Evolutionary conservation across 2,888 invertebrate species (phyloP), one percentile per base, ranked within the genome.

Genomic region (Seladonia tumulorum): DNA sequence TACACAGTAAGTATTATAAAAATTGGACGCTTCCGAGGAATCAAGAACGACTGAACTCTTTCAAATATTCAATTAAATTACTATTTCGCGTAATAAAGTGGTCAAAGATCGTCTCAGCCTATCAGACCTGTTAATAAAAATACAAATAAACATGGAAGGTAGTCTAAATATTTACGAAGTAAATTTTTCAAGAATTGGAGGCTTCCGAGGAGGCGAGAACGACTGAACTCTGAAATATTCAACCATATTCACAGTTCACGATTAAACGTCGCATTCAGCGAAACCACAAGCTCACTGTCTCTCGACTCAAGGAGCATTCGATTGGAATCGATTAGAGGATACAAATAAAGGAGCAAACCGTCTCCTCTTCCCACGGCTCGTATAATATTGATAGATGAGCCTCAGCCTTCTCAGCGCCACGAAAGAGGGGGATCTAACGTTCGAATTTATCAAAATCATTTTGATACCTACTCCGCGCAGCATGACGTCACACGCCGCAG

Each of bases 311-410:
- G 77, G 39, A 66, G 63, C 76, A 75, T 29, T 60, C 83, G 86
- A 90, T 90, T 86, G 83, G 84, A 88, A 92, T 87, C 84, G 86
- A 91, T 90, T 87, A 88, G 88, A 88, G 79, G 42, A 66, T 53
- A 71, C 63, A 86, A 89, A 87, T 86, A 89, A 87, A 89, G 75
- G 72, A 81, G 75, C 75, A 72, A 81, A 72, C 83, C 81, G 78
- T 84, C 81, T 81, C 83, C 75, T 85, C 85, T 91, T 93, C 92
- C 88, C 90, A 91, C 91, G 91, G 90, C 82, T 89, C 87, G 88
- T 89, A 91, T 94, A 93, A 94, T 93, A 91, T 92, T 94, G 94
- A 94, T 93, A 91, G 93, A 94, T 93, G 93, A 93, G 90, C 90
- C 89, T 90, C 88, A 86, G 79, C 87, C 76, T 84, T 83, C 86